phyloP scores from a whole-genome alignment of 2,113 vertebrate genomes.

The Colaptes auratus region DNA sequence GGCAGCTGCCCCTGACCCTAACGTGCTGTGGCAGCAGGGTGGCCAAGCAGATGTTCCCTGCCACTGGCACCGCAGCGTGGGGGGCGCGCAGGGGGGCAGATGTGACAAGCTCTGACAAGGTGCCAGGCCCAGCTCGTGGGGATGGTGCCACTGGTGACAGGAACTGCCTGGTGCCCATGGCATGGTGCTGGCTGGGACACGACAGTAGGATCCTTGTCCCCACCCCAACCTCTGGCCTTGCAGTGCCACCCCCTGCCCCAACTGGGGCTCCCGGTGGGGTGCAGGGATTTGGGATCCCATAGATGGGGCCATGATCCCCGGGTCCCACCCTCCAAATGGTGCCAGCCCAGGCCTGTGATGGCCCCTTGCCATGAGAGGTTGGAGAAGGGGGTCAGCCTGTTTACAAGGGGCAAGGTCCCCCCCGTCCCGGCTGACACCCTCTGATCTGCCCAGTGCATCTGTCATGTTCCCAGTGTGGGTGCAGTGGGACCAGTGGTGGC shows the following conservation, averaged over 20 bases:
- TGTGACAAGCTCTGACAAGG: neutral
- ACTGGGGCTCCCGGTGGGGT: fast-evolving
- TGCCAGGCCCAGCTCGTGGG: neutral
- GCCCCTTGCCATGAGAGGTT: fast-evolving
- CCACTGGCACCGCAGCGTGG: constrained; percentile 74
- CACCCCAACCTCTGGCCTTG: neutral
- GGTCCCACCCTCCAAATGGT: neutral
- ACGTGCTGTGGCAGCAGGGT: constrained; percentile 73
- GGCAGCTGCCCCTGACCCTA: constrained; percentile 72
- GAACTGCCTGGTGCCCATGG: neutral
- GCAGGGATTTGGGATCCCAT: neutral
- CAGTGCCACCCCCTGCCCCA: fast-evolving
- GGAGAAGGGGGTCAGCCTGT: neutral
- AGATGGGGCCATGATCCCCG: too few species aligned
- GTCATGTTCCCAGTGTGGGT: fast-evolving
- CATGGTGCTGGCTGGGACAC: neutral
- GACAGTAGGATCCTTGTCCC: neutral
- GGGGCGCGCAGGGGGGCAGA: neutral
- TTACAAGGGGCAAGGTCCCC: neutral
- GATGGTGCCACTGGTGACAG: fast-evolving
- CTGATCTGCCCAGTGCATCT: neutral
- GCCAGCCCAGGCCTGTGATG: fast-evolving
- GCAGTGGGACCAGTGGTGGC: fast-evolving
- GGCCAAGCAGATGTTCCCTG: constrained; percentile 85
- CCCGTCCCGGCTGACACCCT: neutral